These are phyloP conservation scores for Ceratitis capitata DNA, from an alignment of 1,140 invertebrate species.

Conservation along the genomic window DNA sequence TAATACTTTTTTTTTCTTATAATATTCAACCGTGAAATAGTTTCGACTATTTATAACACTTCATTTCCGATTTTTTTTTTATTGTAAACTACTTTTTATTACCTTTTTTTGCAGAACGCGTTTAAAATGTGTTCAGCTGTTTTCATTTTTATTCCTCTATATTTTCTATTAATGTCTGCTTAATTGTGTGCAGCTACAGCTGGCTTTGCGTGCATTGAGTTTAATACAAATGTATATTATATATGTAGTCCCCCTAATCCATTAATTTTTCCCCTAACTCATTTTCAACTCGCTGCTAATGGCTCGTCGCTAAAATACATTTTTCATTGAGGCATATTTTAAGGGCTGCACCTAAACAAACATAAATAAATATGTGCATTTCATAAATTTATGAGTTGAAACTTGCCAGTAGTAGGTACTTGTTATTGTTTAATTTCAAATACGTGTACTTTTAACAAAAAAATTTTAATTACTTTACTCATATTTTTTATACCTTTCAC, in stretches of 20 bases:
- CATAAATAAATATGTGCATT: too few relatives aligned
- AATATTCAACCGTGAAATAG: not conserved
- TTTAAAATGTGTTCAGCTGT: not conserved
- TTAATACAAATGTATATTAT: not conserved
- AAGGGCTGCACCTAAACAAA: too few relatives aligned
- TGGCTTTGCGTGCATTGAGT: not conserved
- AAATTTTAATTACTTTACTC: slow-evolving; percentile 4
- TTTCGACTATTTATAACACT: not conserved
- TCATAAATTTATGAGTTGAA: not conserved
- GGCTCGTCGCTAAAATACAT: not conserved
- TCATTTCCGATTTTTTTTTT: not conserved
- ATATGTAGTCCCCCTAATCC: not conserved
- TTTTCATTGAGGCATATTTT: not conserved
- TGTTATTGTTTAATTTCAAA: not conserved
- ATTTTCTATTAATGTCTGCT: not conserved
- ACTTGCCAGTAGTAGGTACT: not conserved
- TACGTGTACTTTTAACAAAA: not conserved
- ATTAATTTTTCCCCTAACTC: not conserved
- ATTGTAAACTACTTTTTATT: not conserved
- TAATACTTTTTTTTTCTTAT: not conserved
- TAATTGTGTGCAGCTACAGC: not conserved
- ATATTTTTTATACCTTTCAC: not conserved
- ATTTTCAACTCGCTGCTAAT: not conserved
- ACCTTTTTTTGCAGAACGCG: not conserved
- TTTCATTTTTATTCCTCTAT: not conserved